Evolutionary conservation across 2,113 vertebrate species (phyloP).

Genomic region (Platysteira castanea): DNA sequence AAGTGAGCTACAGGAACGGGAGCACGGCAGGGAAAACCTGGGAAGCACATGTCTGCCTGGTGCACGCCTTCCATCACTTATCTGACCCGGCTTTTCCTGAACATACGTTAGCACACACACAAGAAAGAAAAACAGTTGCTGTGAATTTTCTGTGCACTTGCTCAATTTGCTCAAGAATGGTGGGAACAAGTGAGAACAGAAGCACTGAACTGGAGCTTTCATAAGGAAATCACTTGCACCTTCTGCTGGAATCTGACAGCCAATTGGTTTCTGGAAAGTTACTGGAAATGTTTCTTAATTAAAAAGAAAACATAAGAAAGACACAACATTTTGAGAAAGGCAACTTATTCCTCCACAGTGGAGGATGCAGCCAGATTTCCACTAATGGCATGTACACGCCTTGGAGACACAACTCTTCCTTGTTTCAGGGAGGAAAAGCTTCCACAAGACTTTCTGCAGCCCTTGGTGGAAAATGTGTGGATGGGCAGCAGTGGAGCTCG

Average conservation of each 20-base stretch:
- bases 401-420: neutral
- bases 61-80: neutral
- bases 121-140: slow-evolving; percentile 15
- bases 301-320: slow-evolving; percentile 20
- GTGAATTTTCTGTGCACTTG: neutral
- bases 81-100: neutral
- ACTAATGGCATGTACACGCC: neutral
- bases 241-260: slow-evolving; percentile 16
- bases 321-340: neutral
- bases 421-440: neutral
- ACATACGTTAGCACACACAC: neutral
- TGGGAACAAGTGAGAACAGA: slow-evolving; percentile 28
- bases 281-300: slow-evolving; percentile 34
- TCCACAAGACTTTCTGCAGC: neutral
- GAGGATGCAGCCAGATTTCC: slow-evolving; percentile 3
- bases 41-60: neutral
- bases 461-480: neutral
- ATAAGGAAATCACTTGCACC: neutral
- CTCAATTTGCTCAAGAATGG: neutral
- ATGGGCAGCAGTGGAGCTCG: neutral
- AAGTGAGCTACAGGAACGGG: neutral
- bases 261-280: neutral
- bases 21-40: neutral
- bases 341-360: neutral
- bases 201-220: neutral